A percentile compares a stretch with the other conserved stretches of the same genome.
These are phyloP conservation scores for Conchocele bisecta DNA, from an alignment of 2,888 invertebrate species.

Conservation along the genomic window DNA sequence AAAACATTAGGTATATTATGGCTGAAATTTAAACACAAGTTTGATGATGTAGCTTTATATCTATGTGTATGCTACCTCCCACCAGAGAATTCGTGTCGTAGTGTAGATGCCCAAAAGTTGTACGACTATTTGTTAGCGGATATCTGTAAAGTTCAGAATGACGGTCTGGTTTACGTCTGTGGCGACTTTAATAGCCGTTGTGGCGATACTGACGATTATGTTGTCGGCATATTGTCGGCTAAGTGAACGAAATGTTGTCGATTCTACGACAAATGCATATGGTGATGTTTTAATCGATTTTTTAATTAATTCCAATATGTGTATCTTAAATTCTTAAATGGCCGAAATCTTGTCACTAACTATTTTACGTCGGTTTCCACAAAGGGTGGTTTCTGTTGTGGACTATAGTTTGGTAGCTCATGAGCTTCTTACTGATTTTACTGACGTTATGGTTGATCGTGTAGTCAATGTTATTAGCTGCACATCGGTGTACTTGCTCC, in stretches of 20 bases:
- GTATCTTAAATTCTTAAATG: too few species aligned
- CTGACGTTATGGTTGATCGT: neutral
- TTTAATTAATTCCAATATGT: too few species aligned
- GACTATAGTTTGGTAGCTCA: neutral
- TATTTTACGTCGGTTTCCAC: too few species aligned
- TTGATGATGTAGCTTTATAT: neutral
- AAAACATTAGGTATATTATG: constrained; percentile 11
- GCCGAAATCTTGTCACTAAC: neutral
- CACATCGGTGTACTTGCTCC: too few species aligned
- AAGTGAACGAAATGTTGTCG: neutral
- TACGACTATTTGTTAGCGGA: neutral
- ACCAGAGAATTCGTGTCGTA: neutral
- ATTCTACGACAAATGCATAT: neutral
- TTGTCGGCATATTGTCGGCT: constrained; percentile 1
- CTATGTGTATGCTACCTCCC: constrained; percentile 14
- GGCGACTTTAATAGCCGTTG: constrained; percentile 3
- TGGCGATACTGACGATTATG: constrained; percentile 9
- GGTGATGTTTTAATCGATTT: too few species aligned
- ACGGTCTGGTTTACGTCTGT: neutral
- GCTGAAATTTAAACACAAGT: constrained; percentile 1
- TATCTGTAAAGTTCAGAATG: constrained; percentile 8
- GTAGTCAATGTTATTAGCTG: neutral
- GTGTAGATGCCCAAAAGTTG: neutral
- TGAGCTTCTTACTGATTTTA: neutral
- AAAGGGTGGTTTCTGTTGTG: too few species aligned